Conservation (phyloP, 2,113 vertebrate genomes). For the Alethe diademata region DNA sequence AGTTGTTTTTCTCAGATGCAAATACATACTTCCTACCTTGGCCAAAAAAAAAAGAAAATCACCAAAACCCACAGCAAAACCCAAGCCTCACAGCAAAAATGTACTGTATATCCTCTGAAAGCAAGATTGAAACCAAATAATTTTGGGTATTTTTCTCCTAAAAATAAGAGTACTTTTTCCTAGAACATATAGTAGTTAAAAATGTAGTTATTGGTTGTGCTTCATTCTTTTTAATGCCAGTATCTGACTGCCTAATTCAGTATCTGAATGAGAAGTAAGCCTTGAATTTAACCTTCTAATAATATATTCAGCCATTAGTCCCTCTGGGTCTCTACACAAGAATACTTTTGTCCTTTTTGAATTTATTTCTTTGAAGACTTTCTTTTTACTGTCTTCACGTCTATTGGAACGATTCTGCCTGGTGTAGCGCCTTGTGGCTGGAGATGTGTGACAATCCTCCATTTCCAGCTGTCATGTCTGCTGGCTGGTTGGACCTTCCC, state of each 20-base stretch:
- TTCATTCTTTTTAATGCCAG: neutral
- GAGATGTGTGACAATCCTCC: neutral
- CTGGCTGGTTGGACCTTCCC: neutral
- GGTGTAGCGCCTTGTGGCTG: neutral
- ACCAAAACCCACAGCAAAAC: neutral
- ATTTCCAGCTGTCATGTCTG: neutral
- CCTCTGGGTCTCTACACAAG: neutral
- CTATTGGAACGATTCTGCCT: neutral
- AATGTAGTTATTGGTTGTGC: neutral
- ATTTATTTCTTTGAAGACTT: neutral
- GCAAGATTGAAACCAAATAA: neutral
- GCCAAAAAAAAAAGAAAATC: neutral
- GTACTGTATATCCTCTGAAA: neutral
- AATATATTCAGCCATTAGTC: neutral
- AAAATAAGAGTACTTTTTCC: neutral
- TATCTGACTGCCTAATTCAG: neutral
- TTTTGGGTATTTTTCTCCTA: neutral
- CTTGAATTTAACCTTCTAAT: neutral
- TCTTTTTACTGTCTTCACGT: neutral
- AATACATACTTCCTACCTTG: neutral
- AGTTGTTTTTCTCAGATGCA: neutral
- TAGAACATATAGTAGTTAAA: neutral
- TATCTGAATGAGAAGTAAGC: neutral
- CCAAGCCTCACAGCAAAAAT: neutral
- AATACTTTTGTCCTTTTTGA: neutral